These are phyloP conservation scores for Coendou prehensilis DNA, from an alignment of 2,797 vertebrate species.

Conservation along the genomic window DNA sequence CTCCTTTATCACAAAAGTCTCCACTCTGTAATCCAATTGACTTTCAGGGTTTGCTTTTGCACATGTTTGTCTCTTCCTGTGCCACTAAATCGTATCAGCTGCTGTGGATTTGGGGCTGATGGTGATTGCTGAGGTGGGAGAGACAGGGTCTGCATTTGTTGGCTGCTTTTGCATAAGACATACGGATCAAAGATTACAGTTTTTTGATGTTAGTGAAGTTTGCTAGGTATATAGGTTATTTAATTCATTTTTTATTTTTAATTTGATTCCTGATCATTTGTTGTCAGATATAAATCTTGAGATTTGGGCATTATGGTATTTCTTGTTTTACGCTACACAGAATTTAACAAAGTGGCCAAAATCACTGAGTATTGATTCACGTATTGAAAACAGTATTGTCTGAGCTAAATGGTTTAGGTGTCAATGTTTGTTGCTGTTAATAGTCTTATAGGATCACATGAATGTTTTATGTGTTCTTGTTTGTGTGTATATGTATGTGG, in stretches of 20 bases:
- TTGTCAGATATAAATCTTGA: constrained; percentile 24
- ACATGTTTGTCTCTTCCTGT: constrained; percentile 71
- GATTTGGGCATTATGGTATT: neutral
- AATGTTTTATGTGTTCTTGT: neutral
- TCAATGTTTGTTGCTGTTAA: neutral
- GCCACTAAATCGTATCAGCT: constrained; percentile 78
- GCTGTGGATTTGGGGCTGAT: constrained; percentile 64
- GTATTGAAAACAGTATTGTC: neutral
- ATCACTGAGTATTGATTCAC: neutral
- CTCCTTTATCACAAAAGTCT: constrained; percentile 77
- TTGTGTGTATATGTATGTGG: too few species aligned
- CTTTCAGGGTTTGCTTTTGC: constrained; percentile 71
- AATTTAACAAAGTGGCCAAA: neutral
- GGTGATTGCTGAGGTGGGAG: constrained; percentile 65
- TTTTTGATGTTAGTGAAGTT: neutral
- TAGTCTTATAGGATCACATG: neutral
- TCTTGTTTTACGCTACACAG: neutral
- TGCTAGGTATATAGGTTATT: neutral
- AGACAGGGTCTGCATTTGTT: constrained; percentile 17
- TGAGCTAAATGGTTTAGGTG: neutral
- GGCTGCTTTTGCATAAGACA: neutral
- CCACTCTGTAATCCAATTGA: constrained; percentile 78
- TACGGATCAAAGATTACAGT: neutral
- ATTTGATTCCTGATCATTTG: constrained; percentile 49
- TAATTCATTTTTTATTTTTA: constrained; percentile 4